phyloP scores from a whole-genome alignment of 64 coral and sea anemone genomes.

The Stylophora pistillata region DNA sequence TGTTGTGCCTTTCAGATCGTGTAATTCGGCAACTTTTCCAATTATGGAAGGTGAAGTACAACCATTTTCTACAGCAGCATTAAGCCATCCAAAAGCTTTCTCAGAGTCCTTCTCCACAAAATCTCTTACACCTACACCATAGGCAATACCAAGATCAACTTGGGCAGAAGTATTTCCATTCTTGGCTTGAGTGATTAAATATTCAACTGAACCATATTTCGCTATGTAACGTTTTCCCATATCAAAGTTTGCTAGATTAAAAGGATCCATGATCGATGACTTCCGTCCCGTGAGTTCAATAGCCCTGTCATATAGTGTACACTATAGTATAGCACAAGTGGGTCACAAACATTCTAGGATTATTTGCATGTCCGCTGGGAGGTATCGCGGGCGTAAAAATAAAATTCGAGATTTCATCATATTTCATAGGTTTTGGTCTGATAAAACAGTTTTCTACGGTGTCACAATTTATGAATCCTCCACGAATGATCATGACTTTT shows the following conservation, averaged over 20 bases:
- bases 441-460: no score
- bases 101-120: conserved; percentile 52
- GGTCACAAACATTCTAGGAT: no score
- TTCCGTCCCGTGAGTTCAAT: no score
- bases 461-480: no score
- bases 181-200: conserved; percentile 15
- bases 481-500: no score
- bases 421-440: no score
- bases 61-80: conserved; percentile 32
- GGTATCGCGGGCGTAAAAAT: no score
- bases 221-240: neutral
- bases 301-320: no score
- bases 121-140: conserved; percentile 13
- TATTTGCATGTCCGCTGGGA: no score
- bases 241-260: neutral
- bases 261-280: neutral
- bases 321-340: no score
- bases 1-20: conserved; percentile 3
- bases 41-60: no score
- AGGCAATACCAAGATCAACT: conserved; percentile 29
- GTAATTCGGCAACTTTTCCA: conserved; percentile 37
- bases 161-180: conserved; percentile 25
- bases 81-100: conserved; percentile 74
- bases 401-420: no score
- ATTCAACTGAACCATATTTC: conserved; percentile 30